Evolutionary conservation across 2,797 vertebrate species (phyloP).

Genomic region (Protonibea diacanthus): DNA sequence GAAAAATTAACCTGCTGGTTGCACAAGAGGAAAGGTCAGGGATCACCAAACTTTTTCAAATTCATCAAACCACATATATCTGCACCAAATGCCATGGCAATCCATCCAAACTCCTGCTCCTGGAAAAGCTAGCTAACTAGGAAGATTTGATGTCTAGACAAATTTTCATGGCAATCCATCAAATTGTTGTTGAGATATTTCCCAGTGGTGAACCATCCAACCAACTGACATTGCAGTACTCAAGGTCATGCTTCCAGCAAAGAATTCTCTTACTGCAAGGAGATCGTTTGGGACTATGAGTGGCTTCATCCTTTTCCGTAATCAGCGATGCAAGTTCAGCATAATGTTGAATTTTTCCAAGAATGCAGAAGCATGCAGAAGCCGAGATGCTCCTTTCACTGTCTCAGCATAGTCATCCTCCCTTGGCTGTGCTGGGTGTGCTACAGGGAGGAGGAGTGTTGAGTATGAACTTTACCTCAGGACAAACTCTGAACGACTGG

Average conservation of each 20-base stretch:
- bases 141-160: neutral
- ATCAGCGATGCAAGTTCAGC: constrained; percentile 30
- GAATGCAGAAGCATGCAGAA: constrained; percentile 7
- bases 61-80: neutral
- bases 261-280: neutral
- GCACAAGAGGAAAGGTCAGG: neutral
- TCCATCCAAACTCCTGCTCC: neutral
- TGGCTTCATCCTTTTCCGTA: constrained; percentile 9
- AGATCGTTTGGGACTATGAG: constrained; percentile 12
- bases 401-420: constrained; percentile 32
- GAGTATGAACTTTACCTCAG: constrained; percentile 7
- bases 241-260: neutral
- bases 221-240: neutral
- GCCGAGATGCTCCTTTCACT: constrained; percentile 22
- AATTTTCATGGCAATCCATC: neutral
- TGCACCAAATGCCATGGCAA: neutral
- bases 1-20: neutral
- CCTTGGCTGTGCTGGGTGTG: constrained; percentile 16
- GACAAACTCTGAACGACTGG: neutral
- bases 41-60: neutral
- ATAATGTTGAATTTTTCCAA: constrained; percentile 22
- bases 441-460: constrained; percentile 1
- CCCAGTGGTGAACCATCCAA: neutral
- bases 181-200: neutral
- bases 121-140: neutral